phyloP scores from a whole-genome alignment of 2,888 invertebrate species.

The Ceratothoa steindachneri region DNA sequence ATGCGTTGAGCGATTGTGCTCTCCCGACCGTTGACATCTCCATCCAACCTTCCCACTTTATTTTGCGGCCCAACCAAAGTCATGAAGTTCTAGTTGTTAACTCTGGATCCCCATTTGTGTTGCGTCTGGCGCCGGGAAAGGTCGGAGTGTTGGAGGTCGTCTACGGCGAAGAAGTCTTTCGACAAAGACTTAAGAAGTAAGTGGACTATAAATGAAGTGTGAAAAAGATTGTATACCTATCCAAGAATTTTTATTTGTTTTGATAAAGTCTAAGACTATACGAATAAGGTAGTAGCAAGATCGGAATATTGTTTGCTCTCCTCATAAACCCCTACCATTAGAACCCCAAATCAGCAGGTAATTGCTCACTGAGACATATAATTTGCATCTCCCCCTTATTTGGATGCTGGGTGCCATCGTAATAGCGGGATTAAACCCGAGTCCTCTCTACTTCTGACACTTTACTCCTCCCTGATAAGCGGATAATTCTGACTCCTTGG shows the following conservation, averaged over 20 bases:
- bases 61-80: not conserved
- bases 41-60: not conserved
- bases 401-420: too few species aligned
- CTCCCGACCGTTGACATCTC: not conserved
- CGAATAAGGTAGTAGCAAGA: too few species aligned
- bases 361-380: too few species aligned
- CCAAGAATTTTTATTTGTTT: not conserved
- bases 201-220: not conserved
- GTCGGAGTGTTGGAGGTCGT: not conserved
- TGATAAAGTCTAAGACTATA: too few species aligned
- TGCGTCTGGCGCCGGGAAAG: not conserved
- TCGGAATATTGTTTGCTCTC: too few species aligned
- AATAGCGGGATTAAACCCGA: too few species aligned
- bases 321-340: too few species aligned
- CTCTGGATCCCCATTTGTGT: not conserved
- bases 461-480: too few species aligned
- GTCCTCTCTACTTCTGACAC: too few species aligned
- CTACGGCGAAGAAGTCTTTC: not conserved
- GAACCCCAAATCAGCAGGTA: too few species aligned
- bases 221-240: not conserved
- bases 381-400: too few species aligned
- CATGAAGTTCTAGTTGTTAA: not conserved
- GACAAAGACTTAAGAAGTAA: not conserved
- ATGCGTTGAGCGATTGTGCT: not conserved
- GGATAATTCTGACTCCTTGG: too few species aligned